These are phyloP conservation scores for Chelidonichthys spinosus DNA, from an alignment of 2,797 vertebrate species.

Conservation along the genomic window DNA sequence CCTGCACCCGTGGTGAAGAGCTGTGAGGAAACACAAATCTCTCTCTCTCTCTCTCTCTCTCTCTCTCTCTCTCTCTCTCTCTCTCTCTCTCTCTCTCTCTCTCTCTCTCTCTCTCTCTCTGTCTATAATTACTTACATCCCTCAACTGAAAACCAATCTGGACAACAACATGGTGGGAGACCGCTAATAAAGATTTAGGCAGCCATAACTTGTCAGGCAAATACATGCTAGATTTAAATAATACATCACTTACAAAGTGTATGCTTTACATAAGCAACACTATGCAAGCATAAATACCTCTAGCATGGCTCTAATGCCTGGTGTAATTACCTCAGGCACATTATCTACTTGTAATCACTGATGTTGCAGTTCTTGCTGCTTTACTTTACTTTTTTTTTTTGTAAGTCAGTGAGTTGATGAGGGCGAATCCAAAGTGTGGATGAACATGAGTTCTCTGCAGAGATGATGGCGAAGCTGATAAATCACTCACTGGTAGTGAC, in stretches of 20 bases:
- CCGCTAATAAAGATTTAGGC: slow-evolving; percentile 58
- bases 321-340: slow-evolving; percentile 19
- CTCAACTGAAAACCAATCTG: slow-evolving; percentile 56
- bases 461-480: neutral
- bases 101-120: neutral
- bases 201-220: slow-evolving; percentile 43
- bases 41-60: no score
- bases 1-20: neutral
- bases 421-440: neutral
- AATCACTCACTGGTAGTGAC: neutral
- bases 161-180: slow-evolving; percentile 25
- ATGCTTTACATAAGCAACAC: neutral
- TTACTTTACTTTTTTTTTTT: neutral
- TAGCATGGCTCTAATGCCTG: no score
- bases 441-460: neutral
- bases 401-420: neutral
- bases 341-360: neutral
- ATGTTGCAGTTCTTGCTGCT: neutral
- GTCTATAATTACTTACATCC: slow-evolving; percentile 51
- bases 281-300: neutral
- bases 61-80: no score
- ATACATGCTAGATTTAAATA: slow-evolving; percentile 56
- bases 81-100: neutral
- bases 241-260: slow-evolving; percentile 4
- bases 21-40: neutral